A percentile compares a stretch with the other conserved stretches of the same genome.
Evolutionary conservation across 2,113 vertebrate genomes (phyloP).

Genomic region (Microtus oregoni): DNA sequence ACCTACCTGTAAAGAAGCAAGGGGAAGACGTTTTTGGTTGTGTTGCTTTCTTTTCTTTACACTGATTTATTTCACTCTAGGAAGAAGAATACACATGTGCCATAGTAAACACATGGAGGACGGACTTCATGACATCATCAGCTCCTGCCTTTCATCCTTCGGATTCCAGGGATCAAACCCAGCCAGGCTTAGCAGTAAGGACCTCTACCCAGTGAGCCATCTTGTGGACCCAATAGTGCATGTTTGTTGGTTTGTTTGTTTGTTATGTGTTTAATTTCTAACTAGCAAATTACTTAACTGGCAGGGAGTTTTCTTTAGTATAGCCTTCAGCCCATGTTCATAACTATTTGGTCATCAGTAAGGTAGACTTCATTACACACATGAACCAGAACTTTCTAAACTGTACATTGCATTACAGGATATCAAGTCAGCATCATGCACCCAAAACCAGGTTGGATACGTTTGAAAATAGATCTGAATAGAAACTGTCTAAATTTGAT

Average conservation of each 20-base stretch:
- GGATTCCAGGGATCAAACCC: neutral
- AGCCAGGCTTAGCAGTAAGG: neutral
- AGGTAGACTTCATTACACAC: too few species aligned
- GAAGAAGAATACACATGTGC: too few species aligned
- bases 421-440: neutral
- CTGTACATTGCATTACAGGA: neutral
- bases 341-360: neutral
- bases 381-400: neutral
- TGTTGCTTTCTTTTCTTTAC: neutral
- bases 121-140: neutral
- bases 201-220: neutral
- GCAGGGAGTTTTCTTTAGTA: neutral
- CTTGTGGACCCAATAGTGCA: too few species aligned
- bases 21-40: neutral
- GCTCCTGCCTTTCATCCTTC: neutral
- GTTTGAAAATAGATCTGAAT: neutral
- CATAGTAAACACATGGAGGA: neutral
- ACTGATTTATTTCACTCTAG: neutral
- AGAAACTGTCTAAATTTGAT: neutral
- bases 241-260: neutral
- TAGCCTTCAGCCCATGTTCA: neutral
- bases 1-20: conserved; percentile 18
- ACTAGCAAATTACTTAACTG: neutral
- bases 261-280: neutral
- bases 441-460: neutral